Evolutionary conservation across 2,113 vertebrate genomes (phyloP).

Genomic region (Formicarius rufipectus): DNA sequence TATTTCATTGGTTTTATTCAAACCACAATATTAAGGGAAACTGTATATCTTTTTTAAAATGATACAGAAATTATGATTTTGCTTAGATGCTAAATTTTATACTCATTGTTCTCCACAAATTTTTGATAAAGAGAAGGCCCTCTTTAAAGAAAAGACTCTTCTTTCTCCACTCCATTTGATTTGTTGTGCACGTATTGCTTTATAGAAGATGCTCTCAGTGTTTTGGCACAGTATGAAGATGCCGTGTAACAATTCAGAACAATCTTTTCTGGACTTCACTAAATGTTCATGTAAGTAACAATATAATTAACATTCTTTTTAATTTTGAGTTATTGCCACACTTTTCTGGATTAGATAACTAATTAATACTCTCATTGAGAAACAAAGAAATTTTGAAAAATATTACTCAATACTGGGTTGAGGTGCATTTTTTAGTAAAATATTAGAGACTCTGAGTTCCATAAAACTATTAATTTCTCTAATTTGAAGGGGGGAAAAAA

Average conservation of each 20-base stretch:
- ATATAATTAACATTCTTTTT: neutral
- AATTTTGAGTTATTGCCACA: neutral
- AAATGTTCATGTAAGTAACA: neutral
- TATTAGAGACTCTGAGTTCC: neutral
- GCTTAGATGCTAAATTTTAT: neutral
- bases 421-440: neutral
- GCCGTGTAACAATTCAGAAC: neutral
- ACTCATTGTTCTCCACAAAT: neutral
- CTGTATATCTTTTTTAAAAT: neutral
- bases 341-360: neutral
- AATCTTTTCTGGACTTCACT: neutral
- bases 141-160: neutral
- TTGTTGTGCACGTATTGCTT: neutral
- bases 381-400: neutral
- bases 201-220: neutral
- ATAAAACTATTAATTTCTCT: neutral
- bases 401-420: neutral
- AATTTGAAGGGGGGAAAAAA: neutral
- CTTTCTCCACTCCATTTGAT: rapidly evolving
- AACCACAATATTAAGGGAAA: neutral
- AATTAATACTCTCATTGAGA: neutral
- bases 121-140: neutral
- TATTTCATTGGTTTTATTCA: neutral
- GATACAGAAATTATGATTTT: neutral
- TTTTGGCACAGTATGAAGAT: neutral